These are phyloP conservation scores for Gonocerus acuteangulatus DNA, from an alignment of 2,888 invertebrate genomes.

Conservation along the genomic window DNA sequence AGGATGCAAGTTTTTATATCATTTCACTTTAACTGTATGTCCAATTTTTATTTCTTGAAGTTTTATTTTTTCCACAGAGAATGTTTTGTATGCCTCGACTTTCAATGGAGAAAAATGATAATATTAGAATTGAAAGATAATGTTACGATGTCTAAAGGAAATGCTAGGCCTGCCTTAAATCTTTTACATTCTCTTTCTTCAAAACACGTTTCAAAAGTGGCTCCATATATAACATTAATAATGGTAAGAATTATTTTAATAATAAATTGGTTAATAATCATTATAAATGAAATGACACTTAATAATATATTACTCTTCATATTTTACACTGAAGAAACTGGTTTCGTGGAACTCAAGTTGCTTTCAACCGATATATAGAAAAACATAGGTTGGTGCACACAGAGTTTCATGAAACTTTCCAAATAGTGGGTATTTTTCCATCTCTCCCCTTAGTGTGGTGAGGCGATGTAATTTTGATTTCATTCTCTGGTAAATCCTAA, in stretches of 20 bases:
- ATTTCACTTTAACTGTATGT: too few species aligned
- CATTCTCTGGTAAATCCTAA: too few species aligned
- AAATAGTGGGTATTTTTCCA: too few species aligned
- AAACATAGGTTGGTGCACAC: too few species aligned
- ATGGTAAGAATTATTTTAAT: constrained; percentile 30
- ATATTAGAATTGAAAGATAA: constrained; percentile 38
- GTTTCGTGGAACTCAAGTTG: too few species aligned
- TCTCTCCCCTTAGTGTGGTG: too few species aligned
- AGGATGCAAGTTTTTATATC: too few species aligned
- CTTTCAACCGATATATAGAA: too few species aligned
- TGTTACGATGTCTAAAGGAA: constrained; percentile 35
- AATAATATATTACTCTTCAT: neutral
- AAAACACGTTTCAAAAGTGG: constrained; percentile 36
- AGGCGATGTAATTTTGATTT: too few species aligned
- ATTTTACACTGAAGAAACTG: too few species aligned
- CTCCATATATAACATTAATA: constrained; percentile 37
- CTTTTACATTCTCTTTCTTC: constrained; percentile 37
- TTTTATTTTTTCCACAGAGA: too few species aligned
- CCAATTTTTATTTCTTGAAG: constrained; percentile 27
- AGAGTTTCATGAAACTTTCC: too few species aligned
- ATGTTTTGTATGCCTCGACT: constrained; percentile 37
- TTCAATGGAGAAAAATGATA: constrained; percentile 38
- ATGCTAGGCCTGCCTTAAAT: constrained; percentile 36
- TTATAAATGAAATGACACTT: neutral
- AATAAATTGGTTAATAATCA: neutral